Evolutionary conservation across 2,888 invertebrate genomes (phyloP).

Genomic region (Phragmatobia fuliginosa): DNA sequence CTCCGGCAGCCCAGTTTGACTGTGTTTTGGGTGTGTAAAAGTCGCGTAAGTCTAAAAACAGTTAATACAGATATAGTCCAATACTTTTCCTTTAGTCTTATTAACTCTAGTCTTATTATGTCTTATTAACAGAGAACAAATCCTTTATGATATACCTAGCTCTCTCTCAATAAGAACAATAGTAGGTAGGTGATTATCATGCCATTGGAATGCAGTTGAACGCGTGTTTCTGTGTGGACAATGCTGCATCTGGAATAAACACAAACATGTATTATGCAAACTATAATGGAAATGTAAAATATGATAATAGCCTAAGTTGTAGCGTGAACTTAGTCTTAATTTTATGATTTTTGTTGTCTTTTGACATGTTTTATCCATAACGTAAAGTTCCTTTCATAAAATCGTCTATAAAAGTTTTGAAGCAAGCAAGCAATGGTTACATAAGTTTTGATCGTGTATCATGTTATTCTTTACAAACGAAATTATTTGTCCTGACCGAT

Average conservation of each 20-base stretch:
- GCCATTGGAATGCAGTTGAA: slow-evolving; percentile 65
- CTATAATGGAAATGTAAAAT: slow-evolving; percentile 54
- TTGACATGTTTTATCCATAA: neutral
- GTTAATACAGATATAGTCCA: no score
- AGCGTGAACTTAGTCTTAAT: neutral
- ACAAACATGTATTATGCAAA: slow-evolving; percentile 56
- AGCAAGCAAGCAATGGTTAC: neutral
- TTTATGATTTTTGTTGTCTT: no score
- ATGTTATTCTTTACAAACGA: no score
- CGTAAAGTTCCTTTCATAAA: no score
- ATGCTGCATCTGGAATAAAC: slow-evolving; percentile 43
- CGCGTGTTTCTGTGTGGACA: slow-evolving; percentile 53
- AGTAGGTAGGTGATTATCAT: slow-evolving; percentile 59
- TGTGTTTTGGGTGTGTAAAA: neutral
- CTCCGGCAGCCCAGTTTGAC: neutral
- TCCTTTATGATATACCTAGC: slow-evolving; percentile 49
- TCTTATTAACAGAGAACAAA: slow-evolving; percentile 48
- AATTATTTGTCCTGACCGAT: no score
- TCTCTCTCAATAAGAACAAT: slow-evolving; percentile 60
- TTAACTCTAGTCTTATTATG: no score
- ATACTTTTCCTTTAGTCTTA: no score
- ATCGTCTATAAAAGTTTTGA: neutral
- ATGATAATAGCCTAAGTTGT: slow-evolving; percentile 19
- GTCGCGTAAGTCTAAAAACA: no score
- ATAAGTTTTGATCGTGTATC: neutral